phyloP scores from a whole-genome alignment of 53 echinoderm and acorn worm genomes.

The Paracentrotus lividus region DNA sequence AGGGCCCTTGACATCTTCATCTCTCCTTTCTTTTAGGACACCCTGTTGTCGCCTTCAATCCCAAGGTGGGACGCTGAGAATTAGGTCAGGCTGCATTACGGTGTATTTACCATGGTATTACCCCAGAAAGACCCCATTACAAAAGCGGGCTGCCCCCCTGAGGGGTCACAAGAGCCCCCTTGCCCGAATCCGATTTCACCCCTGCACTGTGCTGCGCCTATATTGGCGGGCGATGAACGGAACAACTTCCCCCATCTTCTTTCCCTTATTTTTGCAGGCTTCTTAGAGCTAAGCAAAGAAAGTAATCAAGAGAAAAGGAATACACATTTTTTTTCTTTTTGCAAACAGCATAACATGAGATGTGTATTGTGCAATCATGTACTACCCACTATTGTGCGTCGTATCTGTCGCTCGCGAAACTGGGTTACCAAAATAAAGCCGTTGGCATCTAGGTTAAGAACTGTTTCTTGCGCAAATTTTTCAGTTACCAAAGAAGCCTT shows the following conservation, averaged over 20 bases:
- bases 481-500: neutral
- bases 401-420: neutral
- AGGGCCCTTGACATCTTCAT: neutral
- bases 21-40: conserved; percentile 12
- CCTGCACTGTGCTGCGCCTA: conserved; percentile 28
- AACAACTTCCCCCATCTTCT: neutral
- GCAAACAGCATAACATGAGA: conserved; percentile 50
- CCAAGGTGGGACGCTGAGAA: conserved; percentile 67
- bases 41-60: conserved; percentile 30
- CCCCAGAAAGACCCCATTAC: conserved; percentile 73
- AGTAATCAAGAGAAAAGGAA: conserved; percentile 50
- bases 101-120: conserved; percentile 72
- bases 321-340: conserved; percentile 36
- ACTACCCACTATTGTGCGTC: neutral
- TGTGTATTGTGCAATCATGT: conserved; percentile 26
- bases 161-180: conserved; percentile 64
- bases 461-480: conserved; percentile 31
- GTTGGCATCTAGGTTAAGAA: conserved; percentile 48
- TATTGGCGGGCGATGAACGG: neutral
- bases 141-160: conserved; percentile 64
- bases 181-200: conserved; percentile 60
- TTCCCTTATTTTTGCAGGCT: conserved; percentile 16
- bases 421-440: conserved; percentile 52
- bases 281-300: conserved; percentile 33
- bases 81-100: conserved; percentile 69